Percentiles rank a stretch among this genome's conserved stretches.
These are phyloP conservation scores for Schrankia costaestrigalis DNA, from an alignment of 2,888 invertebrate species.

Conservation along the genomic window DNA sequence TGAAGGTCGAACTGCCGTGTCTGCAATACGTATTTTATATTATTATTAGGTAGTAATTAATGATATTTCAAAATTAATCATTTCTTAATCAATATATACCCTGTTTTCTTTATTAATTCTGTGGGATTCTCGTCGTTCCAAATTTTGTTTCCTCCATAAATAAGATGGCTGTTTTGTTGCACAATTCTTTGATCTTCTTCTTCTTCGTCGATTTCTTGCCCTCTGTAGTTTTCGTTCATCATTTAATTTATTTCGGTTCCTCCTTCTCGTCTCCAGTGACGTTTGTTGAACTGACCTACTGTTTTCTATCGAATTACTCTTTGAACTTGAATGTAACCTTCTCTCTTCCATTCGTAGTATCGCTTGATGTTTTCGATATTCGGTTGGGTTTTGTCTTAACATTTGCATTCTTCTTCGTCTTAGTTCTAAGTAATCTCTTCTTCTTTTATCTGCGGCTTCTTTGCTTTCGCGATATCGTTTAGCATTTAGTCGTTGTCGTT, in stretches of 20 bases:
- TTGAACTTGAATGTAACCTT: conserved; percentile 44
- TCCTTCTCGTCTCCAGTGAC: conserved; percentile 35
- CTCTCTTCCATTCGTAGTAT: conserved; percentile 60
- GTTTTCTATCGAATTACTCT: conserved; percentile 52
- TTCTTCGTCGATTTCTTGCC: conserved; percentile 59
- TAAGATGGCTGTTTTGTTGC: conserved; percentile 73
- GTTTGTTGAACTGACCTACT: conserved; percentile 49
- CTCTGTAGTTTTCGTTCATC: conserved; percentile 48
- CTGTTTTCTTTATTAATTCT: conserved; percentile 36
- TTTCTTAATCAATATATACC: conserved; percentile 21
- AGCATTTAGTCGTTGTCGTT: conserved; percentile 60
- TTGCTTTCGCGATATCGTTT: conserved; percentile 79
- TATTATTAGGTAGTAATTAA: not conserved
- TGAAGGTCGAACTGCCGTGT: conserved; percentile 17
- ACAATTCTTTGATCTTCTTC: conserved; percentile 64
- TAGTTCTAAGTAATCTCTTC: conserved; percentile 60
- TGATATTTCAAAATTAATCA: not conserved
- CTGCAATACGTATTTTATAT: too few species aligned
- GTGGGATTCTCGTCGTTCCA: conserved; percentile 32
- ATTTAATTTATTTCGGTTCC: conserved; percentile 41
- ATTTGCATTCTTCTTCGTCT: conserved; percentile 58
- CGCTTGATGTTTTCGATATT: conserved; percentile 60
- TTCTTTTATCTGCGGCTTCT: conserved; percentile 79
- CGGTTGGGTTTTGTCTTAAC: conserved; percentile 62
- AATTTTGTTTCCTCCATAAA: conserved; percentile 58